Evolutionary conservation across 1,140 invertebrate genomes (phyloP).

Genomic region (Drosophila dunni): DNA sequence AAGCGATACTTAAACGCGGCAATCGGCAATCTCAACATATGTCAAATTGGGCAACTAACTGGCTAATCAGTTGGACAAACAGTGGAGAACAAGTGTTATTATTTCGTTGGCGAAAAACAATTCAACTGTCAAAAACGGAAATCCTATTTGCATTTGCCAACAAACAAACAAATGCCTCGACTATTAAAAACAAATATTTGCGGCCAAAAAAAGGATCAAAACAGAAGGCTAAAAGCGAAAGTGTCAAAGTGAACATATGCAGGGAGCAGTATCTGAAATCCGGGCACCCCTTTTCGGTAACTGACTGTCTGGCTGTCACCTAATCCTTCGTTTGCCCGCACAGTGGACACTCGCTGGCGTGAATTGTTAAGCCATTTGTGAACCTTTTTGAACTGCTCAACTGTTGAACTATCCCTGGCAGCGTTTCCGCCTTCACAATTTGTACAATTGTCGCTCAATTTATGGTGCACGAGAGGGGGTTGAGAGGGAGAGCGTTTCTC

Average conservation of each 20-base stretch:
- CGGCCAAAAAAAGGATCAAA: conserved; percentile 71
- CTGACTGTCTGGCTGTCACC: conserved; percentile 6
- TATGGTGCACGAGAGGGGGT: conserved; percentile 44
- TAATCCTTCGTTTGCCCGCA: conserved; percentile 32
- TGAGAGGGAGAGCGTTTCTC: not conserved
- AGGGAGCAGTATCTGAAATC: conserved; percentile 37
- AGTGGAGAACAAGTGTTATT: conserved; percentile 76
- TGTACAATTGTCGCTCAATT: conserved; percentile 84
- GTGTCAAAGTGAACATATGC: conserved; percentile 42
- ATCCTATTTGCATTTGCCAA: conserved; percentile 82
- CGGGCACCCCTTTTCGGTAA: conserved; percentile 10
- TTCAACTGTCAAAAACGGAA: conserved; percentile 73
- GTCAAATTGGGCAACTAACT: conserved; percentile 82
- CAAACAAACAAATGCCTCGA: conserved; percentile 70
- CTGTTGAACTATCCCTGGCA: conserved; percentile 76
- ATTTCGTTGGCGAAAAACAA: conserved; percentile 71
- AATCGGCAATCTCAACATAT: conserved; percentile 72
- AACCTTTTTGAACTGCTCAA: conserved; percentile 33
- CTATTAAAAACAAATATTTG: conserved; percentile 85
- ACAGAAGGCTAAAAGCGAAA: not conserved
- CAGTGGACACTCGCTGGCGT: conserved; percentile 3
- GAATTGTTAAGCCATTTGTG: not conserved
- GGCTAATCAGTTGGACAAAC: conserved; percentile 76
- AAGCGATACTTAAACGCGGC: conserved; percentile 7
- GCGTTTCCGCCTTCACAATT: conserved; percentile 84